Conservation (phyloP, 2,113 vertebrate species). For the Dendrocopos noguchii region DNA sequence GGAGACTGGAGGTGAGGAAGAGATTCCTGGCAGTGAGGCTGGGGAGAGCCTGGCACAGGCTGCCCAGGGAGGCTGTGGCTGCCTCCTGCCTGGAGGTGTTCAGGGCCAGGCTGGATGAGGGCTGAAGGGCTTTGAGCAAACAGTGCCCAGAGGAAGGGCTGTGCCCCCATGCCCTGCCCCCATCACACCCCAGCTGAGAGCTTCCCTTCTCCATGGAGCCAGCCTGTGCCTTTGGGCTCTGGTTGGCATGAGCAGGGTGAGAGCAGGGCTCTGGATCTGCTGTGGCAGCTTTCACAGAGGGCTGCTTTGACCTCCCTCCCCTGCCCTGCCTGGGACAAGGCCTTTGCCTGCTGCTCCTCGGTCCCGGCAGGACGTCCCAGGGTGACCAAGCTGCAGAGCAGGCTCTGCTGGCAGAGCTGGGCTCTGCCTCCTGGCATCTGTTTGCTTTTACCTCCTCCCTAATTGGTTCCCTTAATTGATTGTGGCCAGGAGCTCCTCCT, state of each 20-base stretch:
- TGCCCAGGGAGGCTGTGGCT: not conserved
- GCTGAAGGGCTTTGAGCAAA: not conserved
- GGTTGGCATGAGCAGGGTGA: not conserved
- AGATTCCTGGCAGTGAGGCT: too few species aligned
- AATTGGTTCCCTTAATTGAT: constrained; percentile 44
- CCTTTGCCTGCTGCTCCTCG: not conserved
- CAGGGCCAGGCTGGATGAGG: too few species aligned
- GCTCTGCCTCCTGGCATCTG: constrained; percentile 5
- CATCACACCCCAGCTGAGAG: not conserved
- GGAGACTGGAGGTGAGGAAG: not conserved
- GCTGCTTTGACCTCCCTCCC: not conserved
- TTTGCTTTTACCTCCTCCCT: not conserved
- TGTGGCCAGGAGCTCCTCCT: constrained; percentile 33
- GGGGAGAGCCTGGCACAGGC: not conserved
- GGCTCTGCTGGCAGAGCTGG: not conserved
- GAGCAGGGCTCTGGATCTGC: not conserved
- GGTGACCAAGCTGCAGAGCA: rapidly evolving
- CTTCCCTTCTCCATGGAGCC: not conserved
- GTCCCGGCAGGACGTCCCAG: not conserved
- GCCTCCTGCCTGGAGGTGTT: too few species aligned
- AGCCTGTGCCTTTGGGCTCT: not conserved
- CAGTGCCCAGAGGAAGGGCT: not conserved
- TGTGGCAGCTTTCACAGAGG: not conserved
- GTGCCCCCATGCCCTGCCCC: not conserved
- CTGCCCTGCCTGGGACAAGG: not conserved